Base-by-base conservation (phyloP, 2,888 invertebrate genomes). In the Yponomeuta malinellus region DNA sequence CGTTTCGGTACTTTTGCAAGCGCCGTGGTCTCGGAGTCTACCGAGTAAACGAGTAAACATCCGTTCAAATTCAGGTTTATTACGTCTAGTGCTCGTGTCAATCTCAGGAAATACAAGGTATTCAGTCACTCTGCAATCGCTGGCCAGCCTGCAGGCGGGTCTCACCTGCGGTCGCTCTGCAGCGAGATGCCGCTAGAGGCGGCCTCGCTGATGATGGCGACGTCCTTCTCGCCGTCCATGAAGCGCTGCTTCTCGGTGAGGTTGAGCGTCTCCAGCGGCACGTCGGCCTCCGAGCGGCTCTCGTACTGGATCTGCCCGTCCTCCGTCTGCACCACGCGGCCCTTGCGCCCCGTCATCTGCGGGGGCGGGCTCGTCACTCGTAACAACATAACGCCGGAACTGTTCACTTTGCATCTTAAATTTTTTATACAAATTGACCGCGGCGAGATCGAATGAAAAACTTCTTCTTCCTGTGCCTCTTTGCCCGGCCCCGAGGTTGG, bases 171-270 rank as follows among this genome's bases (percentile, higher is more conserved):
- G 85, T 99, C 99, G 78, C 99, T 98, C 84, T 99, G 99, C 73
- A 99, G 89, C 0, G 98, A 98, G 78, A 99, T 98, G 85, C 99
- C 99, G 75, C 98, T 98, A 76, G 98, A 98, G 6, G 99, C 99
- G 0, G 99, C 99, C 88, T 99, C 99, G 0, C 99, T 99, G 76
- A 99, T 99, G 79, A 99, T 99, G 52, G 99, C 99, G 43, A 99
- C 97, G 81, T 97, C 97, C 89, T 99, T 99, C 85, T 98, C 97
- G 0, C 98, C 99, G 86, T 98, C 97, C 99, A 99, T 99, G 89
- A 99, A 99, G 73, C 96, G 93, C 79, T 95, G 94, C 85, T 96
- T 96, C 88, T 97, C 97, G 1, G 98, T 98, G 72, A 99, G 94
- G 92, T 99, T 99, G 72, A 99, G 94, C 0, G 98, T 97, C 93